Evolutionary conservation across 2,797 vertebrate genomes (phyloP).

Genomic region (Hipposideros larvatus): DNA sequence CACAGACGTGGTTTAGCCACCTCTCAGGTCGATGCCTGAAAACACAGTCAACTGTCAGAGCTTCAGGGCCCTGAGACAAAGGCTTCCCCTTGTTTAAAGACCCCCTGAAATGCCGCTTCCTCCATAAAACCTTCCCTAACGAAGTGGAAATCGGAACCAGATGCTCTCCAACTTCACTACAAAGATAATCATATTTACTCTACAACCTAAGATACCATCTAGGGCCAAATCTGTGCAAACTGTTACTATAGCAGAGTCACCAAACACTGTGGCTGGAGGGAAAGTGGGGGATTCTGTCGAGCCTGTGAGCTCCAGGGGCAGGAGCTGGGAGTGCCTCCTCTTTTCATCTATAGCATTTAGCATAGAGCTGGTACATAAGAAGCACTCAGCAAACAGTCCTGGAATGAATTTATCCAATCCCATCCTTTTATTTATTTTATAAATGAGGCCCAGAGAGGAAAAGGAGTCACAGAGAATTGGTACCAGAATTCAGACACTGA

Average conservation of each 20-base stretch:
- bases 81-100: conserved; percentile 79
- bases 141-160: conserved; percentile 83
- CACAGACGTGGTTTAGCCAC: conserved; percentile 65
- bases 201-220: conserved; percentile 79
- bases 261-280: not conserved
- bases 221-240: conserved; percentile 73
- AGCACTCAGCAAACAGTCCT: not conserved
- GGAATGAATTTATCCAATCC: not conserved
- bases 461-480: not conserved
- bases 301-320: conserved; percentile 22
- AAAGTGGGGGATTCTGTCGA: not conserved
- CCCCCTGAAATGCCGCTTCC: conserved; percentile 81
- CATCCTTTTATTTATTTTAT: conserved; percentile 47
- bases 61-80: conserved; percentile 70
- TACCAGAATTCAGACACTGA: not conserved
- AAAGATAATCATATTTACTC: conserved; percentile 82
- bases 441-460: conserved; percentile 8
- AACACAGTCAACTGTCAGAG: conserved; percentile 53
- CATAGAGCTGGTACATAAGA: not conserved
- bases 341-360: not conserved
- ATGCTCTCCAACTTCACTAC: conserved; percentile 75
- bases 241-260: conserved; percentile 72
- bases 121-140: conserved; percentile 81
- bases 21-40: conserved; percentile 73
- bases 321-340: not conserved